Evolutionary conservation across 2,888 invertebrate species (phyloP).

Genomic region (Elmis aenea): DNA sequence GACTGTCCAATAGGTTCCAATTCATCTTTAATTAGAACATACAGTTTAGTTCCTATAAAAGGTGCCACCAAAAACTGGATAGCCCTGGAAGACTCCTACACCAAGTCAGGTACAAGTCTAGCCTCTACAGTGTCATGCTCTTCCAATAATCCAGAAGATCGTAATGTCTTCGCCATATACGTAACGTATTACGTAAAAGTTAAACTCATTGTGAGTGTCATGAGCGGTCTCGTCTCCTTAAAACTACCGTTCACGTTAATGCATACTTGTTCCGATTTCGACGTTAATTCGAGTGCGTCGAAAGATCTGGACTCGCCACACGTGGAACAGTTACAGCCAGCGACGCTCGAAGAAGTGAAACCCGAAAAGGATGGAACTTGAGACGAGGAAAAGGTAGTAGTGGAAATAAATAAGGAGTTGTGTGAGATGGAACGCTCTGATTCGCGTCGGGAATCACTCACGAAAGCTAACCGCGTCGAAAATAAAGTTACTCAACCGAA

Average conservation of each 20-base stretch:
- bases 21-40: conserved; percentile 58
- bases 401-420: conserved; percentile 40
- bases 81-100: conserved; percentile 80
- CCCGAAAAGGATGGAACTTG: conserved; percentile 44
- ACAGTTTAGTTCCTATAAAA: conserved; percentile 65
- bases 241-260: conserved; percentile 77
- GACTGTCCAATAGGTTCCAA: conserved; percentile 64
- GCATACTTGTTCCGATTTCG: conserved; percentile 64
- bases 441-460: conserved; percentile 6
- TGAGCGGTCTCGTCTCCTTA: conserved; percentile 74
- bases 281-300: conserved; percentile 53
- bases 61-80: conserved; percentile 88
- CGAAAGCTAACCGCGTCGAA: conserved; percentile 5
- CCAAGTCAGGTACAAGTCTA: conserved; percentile 57
- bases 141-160: conserved; percentile 59
- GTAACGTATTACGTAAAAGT: conserved; percentile 89
- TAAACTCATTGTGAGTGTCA: conserved; percentile 72
- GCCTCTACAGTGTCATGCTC: conserved; percentile 54
- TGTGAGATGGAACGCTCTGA: conserved; percentile 10
- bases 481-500: conserved; percentile 23
- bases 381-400: conserved; percentile 41
- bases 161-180: conserved; percentile 86
- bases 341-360: conserved; percentile 25
- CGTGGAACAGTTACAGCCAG: conserved; percentile 8
- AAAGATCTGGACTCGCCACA: conserved; percentile 36